phyloP scores from a whole-genome alignment of 2,888 invertebrate genomes.

The Chrysomela aeneicollis region DNA sequence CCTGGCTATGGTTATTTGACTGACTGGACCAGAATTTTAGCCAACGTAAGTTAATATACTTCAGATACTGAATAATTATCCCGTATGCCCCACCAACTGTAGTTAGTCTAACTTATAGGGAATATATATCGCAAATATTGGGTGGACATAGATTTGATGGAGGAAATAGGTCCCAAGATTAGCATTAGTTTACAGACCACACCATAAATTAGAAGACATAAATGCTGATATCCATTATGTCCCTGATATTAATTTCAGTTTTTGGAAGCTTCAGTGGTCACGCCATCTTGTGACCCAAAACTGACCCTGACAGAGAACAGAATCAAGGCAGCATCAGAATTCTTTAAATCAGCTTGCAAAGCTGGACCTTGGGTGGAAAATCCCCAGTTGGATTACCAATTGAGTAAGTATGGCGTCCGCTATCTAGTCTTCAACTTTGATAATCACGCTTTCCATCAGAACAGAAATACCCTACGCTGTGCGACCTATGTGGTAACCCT shows the following conservation, averaged over 20 bases:
- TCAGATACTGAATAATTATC: no score
- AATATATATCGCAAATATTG: no score
- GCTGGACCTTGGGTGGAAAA: constrained; percentile 86
- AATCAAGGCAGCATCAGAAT: constrained; percentile 75
- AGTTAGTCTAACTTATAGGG: no score
- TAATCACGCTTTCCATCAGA: constrained; percentile 57
- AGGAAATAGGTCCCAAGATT: no score
- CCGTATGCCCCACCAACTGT: no score
- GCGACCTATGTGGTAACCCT: constrained; percentile 73
- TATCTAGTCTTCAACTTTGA: background rate
- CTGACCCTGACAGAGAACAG: constrained; percentile 79
- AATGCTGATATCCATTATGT: no score
- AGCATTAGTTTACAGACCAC: no score
- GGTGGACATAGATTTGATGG: no score
- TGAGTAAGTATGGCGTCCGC: constrained; percentile 69
- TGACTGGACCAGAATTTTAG: constrained; percentile 79
- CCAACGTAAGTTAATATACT: constrained; percentile 73
- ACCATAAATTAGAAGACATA: no score
- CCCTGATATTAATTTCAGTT: no score
- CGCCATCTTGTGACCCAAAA: constrained; percentile 73
- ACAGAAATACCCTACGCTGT: constrained; percentile 73
- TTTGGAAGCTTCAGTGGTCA: constrained; percentile 76
- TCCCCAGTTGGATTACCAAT: constrained; percentile 66
- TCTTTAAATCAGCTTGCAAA: constrained; percentile 83
- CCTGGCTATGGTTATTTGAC: constrained; percentile 78